Percentiles rank a stretch among this genome's conserved stretches.
Conservation (phyloP, 1,140 invertebrate species). For the Cotesia vestalis region DNA sequence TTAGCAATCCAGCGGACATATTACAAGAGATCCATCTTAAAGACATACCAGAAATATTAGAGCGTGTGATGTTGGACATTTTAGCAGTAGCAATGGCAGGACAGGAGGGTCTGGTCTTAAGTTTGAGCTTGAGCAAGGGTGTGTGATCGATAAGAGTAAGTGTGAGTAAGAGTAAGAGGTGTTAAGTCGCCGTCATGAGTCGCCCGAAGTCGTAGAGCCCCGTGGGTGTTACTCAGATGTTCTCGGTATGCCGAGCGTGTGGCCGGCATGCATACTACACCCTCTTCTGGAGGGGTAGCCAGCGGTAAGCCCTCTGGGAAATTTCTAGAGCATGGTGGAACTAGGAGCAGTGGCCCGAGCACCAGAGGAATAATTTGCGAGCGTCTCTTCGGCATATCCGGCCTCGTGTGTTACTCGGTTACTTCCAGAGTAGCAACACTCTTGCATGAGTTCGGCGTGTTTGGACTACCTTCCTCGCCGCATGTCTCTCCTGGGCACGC, state of each 20-base stretch:
- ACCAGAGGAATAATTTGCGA: conserved; percentile 35
- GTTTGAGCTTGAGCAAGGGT: no score
- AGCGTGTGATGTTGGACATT: no score
- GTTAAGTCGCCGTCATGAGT: conserved; percentile 18
- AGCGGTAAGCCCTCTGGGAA: conserved; percentile 31
- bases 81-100: no score
- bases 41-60: no score
- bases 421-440: conserved; percentile 6
- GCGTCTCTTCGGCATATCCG: conserved; percentile 8
- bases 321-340: conserved; percentile 26
- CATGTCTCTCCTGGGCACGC: conserved; percentile 18
- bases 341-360: conserved; percentile 2
- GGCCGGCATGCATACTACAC: not conserved
- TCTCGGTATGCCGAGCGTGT: not conserved
- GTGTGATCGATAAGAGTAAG: no score
- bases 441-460: not conserved
- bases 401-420: no score
- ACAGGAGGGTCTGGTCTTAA: no score
- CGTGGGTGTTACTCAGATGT: not conserved
- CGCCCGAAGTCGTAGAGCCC: conserved; percentile 4
- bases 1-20: no score
- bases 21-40: no score
- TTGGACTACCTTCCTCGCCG: not conserved
- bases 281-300: no score
- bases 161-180: not conserved